These are phyloP conservation scores for Crossocerus cetratus DNA, from an alignment of 2,888 invertebrate genomes.

Conservation along the genomic window DNA sequence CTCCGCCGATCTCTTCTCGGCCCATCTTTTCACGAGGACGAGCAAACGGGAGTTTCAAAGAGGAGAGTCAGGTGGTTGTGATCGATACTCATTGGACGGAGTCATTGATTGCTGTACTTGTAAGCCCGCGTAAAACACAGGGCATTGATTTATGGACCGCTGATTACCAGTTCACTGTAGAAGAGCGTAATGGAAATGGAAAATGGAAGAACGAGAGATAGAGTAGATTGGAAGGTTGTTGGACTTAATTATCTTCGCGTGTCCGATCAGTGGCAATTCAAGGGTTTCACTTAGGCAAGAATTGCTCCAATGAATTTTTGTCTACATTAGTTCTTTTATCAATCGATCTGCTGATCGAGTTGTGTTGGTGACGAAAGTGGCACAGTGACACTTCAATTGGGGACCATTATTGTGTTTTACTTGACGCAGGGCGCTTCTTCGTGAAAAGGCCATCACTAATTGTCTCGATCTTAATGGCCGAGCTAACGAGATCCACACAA, in stretches of 20 bases:
- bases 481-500: constrained; percentile 60
- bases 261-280: too few species aligned
- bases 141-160: too few species aligned
- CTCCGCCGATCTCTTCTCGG: constrained; percentile 18
- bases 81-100: too few species aligned
- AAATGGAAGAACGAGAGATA: too few species aligned
- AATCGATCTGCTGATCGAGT: not conserved
- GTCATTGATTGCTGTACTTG: too few species aligned
- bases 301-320: not conserved
- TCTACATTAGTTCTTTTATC: not conserved
- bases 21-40: constrained; percentile 7
- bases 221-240: not conserved
- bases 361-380: too few species aligned
- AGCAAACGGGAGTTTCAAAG: not conserved
- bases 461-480: constrained; percentile 62
- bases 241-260: too few species aligned
- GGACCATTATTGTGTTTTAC: constrained; percentile 23
- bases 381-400: not conserved
- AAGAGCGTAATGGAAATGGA: too few species aligned
- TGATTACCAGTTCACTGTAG: too few species aligned
- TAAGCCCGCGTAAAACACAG: too few species aligned
- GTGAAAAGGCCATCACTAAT: constrained; percentile 45
- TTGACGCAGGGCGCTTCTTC: constrained; percentile 7
- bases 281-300: too few species aligned
- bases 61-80: not conserved